Evolutionary conservation across 1,140 invertebrate species (phyloP).

Genomic region (Neoseiulus cucumeris): DNA sequence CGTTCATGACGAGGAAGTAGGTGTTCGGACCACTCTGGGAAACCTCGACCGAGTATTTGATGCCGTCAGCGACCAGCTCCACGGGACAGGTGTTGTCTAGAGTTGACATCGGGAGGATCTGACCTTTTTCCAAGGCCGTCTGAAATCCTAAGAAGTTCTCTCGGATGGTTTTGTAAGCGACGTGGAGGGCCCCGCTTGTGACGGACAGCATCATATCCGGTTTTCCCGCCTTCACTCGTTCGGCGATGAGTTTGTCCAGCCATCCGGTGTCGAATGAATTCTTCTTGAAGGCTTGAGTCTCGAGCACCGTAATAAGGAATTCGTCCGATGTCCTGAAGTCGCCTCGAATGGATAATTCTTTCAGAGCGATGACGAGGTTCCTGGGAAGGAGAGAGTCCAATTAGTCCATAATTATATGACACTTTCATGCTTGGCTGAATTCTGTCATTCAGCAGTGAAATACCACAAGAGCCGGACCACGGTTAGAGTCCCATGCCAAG

Average conservation of each 20-base stretch:
- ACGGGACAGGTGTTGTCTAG: slow-evolving; percentile 69
- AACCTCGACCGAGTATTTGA: slow-evolving; percentile 57
- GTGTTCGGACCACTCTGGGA: slow-evolving; percentile 71
- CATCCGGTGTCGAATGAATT: slow-evolving; percentile 92
- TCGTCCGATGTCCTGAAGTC: slow-evolving; percentile 97
- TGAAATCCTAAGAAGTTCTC: slow-evolving; percentile 30
- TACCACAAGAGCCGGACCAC: neutral
- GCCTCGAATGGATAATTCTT: slow-evolving; percentile 88
- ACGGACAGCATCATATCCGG: slow-evolving; percentile 81
- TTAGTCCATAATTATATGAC: neutral
- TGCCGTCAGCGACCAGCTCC: slow-evolving; percentile 74
- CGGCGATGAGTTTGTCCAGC: slow-evolving; percentile 86
- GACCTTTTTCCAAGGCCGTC: slow-evolving; percentile 35
- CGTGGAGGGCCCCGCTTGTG: slow-evolving; percentile 78
- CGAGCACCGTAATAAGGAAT: slow-evolving; percentile 87
- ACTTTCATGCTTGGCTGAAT: neutral
- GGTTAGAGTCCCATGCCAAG: neutral
- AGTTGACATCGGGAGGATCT: slow-evolving; percentile 79
- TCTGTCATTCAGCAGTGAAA: neutral
- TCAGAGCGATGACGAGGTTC: slow-evolving; percentile 87
- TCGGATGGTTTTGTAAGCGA: slow-evolving; percentile 71
- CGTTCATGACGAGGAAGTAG: slow-evolving; percentile 86
- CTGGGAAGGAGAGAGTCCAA: slow-evolving; percentile 24
- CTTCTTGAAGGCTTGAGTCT: slow-evolving; percentile 67
- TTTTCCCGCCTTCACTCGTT: slow-evolving; percentile 76